Evolutionary conservation across 2,888 invertebrate species (phyloP), one percentile per base, ranked within the genome.

Genomic region (Lacanobia oleracea): DNA sequence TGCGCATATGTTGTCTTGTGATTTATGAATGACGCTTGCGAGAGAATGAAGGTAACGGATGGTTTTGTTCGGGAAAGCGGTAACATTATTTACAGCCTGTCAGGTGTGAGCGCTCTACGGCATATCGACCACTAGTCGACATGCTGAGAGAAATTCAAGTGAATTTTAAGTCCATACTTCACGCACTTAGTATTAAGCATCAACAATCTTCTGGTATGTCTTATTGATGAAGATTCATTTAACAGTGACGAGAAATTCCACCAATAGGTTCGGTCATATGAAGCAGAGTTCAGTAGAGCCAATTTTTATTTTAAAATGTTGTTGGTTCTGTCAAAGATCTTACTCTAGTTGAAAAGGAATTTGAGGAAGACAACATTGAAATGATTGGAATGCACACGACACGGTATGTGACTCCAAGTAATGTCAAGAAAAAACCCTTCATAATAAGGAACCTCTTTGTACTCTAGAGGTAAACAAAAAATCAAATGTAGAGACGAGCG

Each of bases 11-110:
- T 50, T 53, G 37, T 53, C 27, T 51, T 53, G 61, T 77, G 79
- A 77, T 77, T 82, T 79, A 79, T 81, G 77, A 79, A 77, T 79
- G 77, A 23, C 50, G 23, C 51, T 51, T 67, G 60, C 54, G 48
- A 48, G 63, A 65, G 80, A 70, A 65, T 62, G 70, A 37, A 75
- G 67, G 48, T 81, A 79, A 78, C 64, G 61, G 81, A 65, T 74
- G 54, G 54, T 71, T 81, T 70, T 61, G 69, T 70, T 61, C 53
- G 21, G 60, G 48, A 70, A 71, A 70, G 45, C 61, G 43, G 81
- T 75, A 63, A 54, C 18, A 54, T 67, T 70, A 79, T 79, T 79
- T 81, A 79, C 59, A 21, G 43, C 50, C 45, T 69, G 81, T 69
- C 81, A 63, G 54, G 69, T 66, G 54, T 63, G 53, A 67, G 37